Conservation (phyloP, 2,113 vertebrate species). For the Forbesichthys papilliferus region DNA sequence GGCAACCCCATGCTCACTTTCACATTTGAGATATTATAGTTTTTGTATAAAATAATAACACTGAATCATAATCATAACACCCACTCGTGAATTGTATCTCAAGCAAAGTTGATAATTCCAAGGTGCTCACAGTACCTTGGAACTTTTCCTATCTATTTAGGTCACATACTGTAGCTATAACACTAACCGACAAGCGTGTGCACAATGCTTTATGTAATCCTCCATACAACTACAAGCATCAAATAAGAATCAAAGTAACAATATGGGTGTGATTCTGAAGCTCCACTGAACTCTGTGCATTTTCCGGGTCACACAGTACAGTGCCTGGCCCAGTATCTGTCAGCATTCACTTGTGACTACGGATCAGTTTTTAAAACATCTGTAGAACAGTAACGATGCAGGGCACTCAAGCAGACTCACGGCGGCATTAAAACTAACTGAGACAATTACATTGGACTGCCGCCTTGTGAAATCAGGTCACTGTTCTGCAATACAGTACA, state of each 20-base stretch:
- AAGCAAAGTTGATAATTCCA: too few species aligned
- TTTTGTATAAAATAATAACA: not conserved
- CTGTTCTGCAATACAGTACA: conserved; percentile 44
- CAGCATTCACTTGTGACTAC: not conserved
- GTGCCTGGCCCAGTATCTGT: not conserved
- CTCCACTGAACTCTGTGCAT: not conserved
- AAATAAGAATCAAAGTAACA: too few species aligned
- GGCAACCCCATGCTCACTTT: conserved; percentile 57
- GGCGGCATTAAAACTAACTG: conserved; percentile 30
- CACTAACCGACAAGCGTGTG: too few species aligned
- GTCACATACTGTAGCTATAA: too few species aligned
- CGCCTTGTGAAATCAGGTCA: conserved; percentile 59
- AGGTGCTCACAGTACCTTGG: too few species aligned
- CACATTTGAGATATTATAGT: not conserved
- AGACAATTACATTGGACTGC: conserved; percentile 56
- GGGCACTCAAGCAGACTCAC: conserved; percentile 12
- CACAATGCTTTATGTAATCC: too few species aligned
- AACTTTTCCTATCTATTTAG: too few species aligned
- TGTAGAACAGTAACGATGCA: conserved; percentile 7
- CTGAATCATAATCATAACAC: too few species aligned
- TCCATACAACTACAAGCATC: too few species aligned
- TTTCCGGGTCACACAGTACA: not conserved
- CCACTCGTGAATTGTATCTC: too few species aligned
- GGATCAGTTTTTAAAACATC: not conserved
- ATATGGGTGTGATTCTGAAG: too few species aligned